Percentiles rank a stretch among this genome's conserved stretches.
These are phyloP conservation scores for Petrocephalus sullivani DNA, from an alignment of 2,797 vertebrate genomes.

Conservation along the genomic window DNA sequence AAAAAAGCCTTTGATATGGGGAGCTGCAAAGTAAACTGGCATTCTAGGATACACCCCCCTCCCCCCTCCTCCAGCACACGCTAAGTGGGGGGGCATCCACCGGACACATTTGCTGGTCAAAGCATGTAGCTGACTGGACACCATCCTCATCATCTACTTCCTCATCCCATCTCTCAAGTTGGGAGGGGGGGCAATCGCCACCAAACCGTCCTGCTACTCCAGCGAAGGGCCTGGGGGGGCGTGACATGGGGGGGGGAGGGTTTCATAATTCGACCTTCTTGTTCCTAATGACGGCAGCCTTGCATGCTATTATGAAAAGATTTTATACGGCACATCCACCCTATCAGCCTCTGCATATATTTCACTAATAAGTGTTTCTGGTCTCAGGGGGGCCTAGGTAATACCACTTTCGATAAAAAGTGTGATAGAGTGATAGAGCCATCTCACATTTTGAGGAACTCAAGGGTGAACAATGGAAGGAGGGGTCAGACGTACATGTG, in stretches of 20 bases:
- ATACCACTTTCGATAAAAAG: conserved; percentile 60
- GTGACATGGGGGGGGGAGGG: conserved; percentile 41
- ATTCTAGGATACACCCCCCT: conserved; percentile 80
- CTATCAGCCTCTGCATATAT: conserved; percentile 61
- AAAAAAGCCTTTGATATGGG: conserved; percentile 90
- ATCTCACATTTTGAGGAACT: conserved; percentile 66
- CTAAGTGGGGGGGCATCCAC: conserved; percentile 36
- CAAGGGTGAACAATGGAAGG: conserved; percentile 66
- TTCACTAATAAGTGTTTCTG: conserved; percentile 67
- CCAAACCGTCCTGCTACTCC: conserved; percentile 48
- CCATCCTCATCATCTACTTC: conserved; percentile 8
- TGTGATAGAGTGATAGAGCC: conserved; percentile 63
- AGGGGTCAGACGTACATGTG: conserved; percentile 54
- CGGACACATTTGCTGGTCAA: conserved; percentile 30
- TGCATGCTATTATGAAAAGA: conserved; percentile 65
- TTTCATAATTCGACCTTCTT: conserved; percentile 45
- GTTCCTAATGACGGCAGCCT: conserved; percentile 57
- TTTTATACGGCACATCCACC: conserved; percentile 59
- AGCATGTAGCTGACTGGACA: not conserved
- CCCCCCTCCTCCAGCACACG: conserved; percentile 53
- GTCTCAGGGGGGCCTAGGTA: conserved; percentile 62
- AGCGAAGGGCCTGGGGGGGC: conserved; percentile 38
- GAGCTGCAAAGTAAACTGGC: conserved; percentile 92
- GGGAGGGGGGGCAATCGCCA: conserved; percentile 46
- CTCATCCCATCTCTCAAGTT: conserved; percentile 27